phyloP scores from a whole-genome alignment of 2,888 invertebrate genomes.

The Sinodicranocentrus sp. region DNA sequence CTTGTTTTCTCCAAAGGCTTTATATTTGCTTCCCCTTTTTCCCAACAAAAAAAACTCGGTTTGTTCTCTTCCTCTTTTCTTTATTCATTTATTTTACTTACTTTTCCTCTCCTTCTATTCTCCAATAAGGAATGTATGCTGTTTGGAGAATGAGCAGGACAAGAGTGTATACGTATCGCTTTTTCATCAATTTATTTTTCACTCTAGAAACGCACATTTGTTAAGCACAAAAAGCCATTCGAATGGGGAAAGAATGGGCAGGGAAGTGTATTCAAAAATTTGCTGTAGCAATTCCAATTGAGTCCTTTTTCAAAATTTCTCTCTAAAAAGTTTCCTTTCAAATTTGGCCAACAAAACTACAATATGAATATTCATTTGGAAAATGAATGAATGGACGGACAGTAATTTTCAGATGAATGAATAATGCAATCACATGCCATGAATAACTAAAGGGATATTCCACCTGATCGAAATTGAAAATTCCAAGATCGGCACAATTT shows the following conservation, averaged over 20 bases:
- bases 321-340: too few relatives aligned
- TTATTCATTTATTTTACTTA: slow-evolving; percentile 48
- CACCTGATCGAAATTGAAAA: too few relatives aligned
- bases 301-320: too few relatives aligned
- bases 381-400: not conserved
- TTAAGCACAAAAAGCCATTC: not conserved
- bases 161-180: slow-evolving; percentile 28
- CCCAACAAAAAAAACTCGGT: slow-evolving; percentile 46
- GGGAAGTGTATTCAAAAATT: too few relatives aligned
- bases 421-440: too few relatives aligned
- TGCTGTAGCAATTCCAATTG: too few relatives aligned
- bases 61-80: slow-evolving; percentile 46
- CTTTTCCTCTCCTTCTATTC: slow-evolving; percentile 37
- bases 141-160: not conserved
- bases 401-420: too few relatives aligned
- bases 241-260: not conserved
- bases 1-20: slow-evolving; percentile 1
- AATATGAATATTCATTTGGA: too few relatives aligned
- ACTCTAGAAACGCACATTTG: not conserved
- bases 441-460: too few relatives aligned
- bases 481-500: too few relatives aligned
- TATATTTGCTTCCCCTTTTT: slow-evolving; percentile 39
- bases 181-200: slow-evolving; percentile 47
- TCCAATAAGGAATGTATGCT: slow-evolving; percentile 26
- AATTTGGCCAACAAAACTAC: too few relatives aligned